These are phyloP conservation scores for Cacatua alba DNA, from an alignment of 2,113 vertebrate species.

Conservation along the genomic window DNA sequence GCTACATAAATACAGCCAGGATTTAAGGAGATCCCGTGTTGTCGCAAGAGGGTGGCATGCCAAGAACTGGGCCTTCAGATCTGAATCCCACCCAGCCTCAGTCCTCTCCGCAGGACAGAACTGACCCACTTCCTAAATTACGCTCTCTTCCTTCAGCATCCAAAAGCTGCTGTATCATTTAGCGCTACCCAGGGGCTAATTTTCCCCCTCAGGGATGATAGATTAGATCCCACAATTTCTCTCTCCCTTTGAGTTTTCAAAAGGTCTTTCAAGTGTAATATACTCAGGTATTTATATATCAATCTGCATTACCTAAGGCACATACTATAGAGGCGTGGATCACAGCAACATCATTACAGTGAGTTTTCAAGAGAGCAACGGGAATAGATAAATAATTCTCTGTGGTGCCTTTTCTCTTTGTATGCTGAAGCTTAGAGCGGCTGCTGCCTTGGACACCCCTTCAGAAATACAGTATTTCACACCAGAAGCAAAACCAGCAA, in stretches of 20 bases:
- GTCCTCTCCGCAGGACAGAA: not conserved
- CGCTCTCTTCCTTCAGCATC: not conserved
- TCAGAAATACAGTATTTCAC: constrained; percentile 18
- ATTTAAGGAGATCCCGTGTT: not conserved
- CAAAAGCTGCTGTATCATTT: not conserved
- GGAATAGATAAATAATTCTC: constrained; percentile 50
- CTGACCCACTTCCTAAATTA: not conserved
- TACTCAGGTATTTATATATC: constrained; percentile 58
- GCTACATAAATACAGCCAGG: not conserved
- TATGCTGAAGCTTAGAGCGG: constrained; percentile 25
- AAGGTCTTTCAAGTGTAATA: constrained; percentile 57
- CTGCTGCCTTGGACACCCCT: constrained; percentile 34
- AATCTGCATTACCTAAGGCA: constrained; percentile 55
- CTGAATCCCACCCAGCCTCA: not conserved
- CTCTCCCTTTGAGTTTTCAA: constrained; percentile 4
- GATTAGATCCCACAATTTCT: constrained; percentile 46
- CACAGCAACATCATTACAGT: constrained; percentile 30
- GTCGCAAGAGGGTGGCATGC: rapidly evolving
- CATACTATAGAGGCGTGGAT: constrained; percentile 10
- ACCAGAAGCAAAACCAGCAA: constrained; percentile 1
- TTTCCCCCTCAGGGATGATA: constrained; percentile 41
- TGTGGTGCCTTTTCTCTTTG: constrained; percentile 21
- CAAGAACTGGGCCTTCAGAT: not conserved
- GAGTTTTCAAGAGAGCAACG: constrained; percentile 41
- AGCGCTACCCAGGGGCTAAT: not conserved